These are phyloP conservation scores for Pampusana beccarii DNA, from an alignment of 2,113 vertebrate genomes.

Conservation along the genomic window DNA sequence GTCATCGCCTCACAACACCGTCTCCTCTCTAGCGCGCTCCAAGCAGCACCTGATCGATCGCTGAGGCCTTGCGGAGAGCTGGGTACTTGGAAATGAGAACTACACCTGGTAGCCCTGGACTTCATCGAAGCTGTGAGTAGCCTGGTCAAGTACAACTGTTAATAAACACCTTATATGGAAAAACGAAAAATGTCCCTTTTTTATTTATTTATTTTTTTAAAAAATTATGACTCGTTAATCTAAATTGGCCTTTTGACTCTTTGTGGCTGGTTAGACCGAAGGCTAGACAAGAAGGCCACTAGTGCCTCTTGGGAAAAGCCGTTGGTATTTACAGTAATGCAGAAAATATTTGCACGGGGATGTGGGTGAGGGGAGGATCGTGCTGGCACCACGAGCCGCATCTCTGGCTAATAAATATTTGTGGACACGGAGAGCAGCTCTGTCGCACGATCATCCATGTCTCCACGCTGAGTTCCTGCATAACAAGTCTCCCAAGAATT, in stretches of 20 bases:
- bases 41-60: not conserved
- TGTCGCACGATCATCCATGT: fast-evolving
- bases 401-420: not conserved
- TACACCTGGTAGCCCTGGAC: not conserved
- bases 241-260: not conserved
- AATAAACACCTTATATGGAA: not conserved
- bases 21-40: not conserved
- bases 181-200: not conserved
- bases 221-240: not conserved
- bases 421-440: not conserved
- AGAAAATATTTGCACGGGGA: not conserved
- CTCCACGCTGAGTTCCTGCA: not conserved
- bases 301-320: not conserved
- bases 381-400: not conserved
- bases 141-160: not conserved
- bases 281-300: not conserved
- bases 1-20: not conserved
- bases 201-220: no score
- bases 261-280: not conserved
- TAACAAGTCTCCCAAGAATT: not conserved
- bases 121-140: not conserved
- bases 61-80: not conserved
- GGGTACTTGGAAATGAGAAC: not conserved
- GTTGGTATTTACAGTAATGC: not conserved
- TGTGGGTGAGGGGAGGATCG: not conserved